Evolutionary conservation across 2,113 vertebrate species (phyloP), one percentile per base, ranked within the genome.

Genomic region (Hystrix brachyura): DNA sequence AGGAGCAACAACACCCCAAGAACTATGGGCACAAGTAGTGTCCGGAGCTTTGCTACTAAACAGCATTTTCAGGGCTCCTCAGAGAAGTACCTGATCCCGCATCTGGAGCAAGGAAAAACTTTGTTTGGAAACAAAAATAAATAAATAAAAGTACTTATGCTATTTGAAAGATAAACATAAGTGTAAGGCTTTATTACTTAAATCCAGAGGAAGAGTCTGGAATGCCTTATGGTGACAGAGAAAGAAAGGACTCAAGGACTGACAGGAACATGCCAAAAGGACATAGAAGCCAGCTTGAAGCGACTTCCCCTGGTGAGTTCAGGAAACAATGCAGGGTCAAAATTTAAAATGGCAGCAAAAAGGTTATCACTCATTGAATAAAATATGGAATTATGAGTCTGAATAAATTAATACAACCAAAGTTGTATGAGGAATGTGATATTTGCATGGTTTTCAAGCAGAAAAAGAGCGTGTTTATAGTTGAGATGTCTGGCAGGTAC

Each of bases 111-210:
- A 65, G 18, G 48, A 60, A 76, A 87, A 80, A 85, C 32, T 82
- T 87, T 76, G 25, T 69, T 72, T 93, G 96, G 90, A 1, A 0
- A 92, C 90, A 78, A 78, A 32, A 82, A 91, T 9, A 82, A 89
- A 91, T 19, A 67, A 95, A 94, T 67, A 71, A 90, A 87, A 89
- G 48, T 59, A 89, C 29, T 67, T 91, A 92, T 0, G 23, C 55
- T 88, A 69, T 80, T 97, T 89, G 72, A 93, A 91, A 96, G 89
- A 93, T 82, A 94, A 95, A 95, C 64, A 32, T 74, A 90, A 59
- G 46, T 80, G 87, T 78, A 88, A 78, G 55, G 67, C 94, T 97
- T 95, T 96, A 91, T 91, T 94, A 91, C 80, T 97, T 94, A 96
- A 96, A 96, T 95, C 83, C 62, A 84, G 59, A 91, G n/a, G n/a